These are phyloP conservation scores for Protaetia brevitarsis DNA, from an alignment of 1,140 invertebrate species.

Conservation along the genomic window DNA sequence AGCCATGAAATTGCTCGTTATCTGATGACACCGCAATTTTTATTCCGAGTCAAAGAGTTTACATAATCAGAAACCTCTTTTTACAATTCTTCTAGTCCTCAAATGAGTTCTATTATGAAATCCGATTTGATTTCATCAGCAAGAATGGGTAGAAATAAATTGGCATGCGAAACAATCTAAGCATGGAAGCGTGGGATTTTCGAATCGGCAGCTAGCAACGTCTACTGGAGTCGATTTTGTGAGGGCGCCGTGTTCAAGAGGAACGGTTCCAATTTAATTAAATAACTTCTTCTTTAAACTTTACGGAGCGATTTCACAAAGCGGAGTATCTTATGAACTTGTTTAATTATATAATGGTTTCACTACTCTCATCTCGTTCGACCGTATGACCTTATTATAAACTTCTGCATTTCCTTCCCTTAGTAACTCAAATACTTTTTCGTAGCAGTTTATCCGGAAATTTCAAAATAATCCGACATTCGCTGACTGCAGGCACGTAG, in stretches of 20 bases:
- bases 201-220: background rate
- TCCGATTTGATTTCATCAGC: background rate
- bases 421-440: too few species aligned
- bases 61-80: background rate
- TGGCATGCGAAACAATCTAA: background rate
- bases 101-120: background rate
- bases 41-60: background rate
- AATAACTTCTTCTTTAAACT: slow-evolving; percentile 15
- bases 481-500: too few species aligned
- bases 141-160: background rate
- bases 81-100: background rate
- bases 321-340: background rate
- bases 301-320: slow-evolving; percentile 1
- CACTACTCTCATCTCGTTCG: background rate
- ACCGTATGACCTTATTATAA: background rate
- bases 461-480: too few species aligned
- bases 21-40: background rate
- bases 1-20: too few species aligned
- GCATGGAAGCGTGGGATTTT: background rate
- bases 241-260: background rate
- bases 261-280: background rate
- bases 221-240: background rate
- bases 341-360: background rate
- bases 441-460: too few species aligned
- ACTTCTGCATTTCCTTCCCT: too few species aligned